Evolutionary conservation across 92 coral and sea anemone genomes (phyloP).

Genomic region (Epizoanthus scotinus): DNA sequence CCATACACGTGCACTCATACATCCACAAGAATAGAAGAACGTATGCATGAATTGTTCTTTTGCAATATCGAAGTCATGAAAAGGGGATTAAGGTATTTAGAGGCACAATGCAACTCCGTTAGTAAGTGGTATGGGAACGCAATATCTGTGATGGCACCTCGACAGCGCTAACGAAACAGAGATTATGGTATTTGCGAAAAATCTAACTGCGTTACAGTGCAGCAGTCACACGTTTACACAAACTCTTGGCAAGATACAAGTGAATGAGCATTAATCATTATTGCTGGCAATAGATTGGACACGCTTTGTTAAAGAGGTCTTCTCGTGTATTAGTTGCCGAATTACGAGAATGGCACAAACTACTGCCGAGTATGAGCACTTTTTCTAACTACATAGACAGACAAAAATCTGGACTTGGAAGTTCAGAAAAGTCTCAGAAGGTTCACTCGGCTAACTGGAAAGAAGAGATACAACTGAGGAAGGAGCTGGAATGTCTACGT

Average conservation of each 20-base stretch:
- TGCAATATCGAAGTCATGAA: background rate
- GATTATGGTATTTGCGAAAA: background rate
- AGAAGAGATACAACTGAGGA: conserved; percentile 89
- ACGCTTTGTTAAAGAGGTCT: background rate
- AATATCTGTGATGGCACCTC: background rate
- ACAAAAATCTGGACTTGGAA: conserved; percentile 85
- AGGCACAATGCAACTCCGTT: background rate
- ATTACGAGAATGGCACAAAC: background rate
- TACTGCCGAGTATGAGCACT: conserved; percentile 45
- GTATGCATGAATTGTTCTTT: background rate
- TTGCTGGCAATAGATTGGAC: background rate
- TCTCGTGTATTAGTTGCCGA: background rate
- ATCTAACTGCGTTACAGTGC: background rate
- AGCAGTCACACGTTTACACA: background rate
- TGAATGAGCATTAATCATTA: background rate
- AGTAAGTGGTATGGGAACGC: background rate
- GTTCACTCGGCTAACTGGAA: conserved; percentile 99
- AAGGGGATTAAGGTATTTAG: conserved; percentile 10
- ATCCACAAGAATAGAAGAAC: background rate
- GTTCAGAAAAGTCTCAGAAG: conserved; percentile 96
- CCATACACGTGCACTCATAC: too few relatives aligned
- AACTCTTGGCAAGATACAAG: background rate
- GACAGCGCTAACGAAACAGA: background rate
- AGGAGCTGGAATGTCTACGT: conserved; percentile 76
- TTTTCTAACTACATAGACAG: conserved; percentile 90